A percentile compares a stretch with the other conserved stretches of the same genome.
phyloP scores from a whole-genome alignment of 2,888 invertebrate genomes.

The Hirudinaria manillensis region DNA sequence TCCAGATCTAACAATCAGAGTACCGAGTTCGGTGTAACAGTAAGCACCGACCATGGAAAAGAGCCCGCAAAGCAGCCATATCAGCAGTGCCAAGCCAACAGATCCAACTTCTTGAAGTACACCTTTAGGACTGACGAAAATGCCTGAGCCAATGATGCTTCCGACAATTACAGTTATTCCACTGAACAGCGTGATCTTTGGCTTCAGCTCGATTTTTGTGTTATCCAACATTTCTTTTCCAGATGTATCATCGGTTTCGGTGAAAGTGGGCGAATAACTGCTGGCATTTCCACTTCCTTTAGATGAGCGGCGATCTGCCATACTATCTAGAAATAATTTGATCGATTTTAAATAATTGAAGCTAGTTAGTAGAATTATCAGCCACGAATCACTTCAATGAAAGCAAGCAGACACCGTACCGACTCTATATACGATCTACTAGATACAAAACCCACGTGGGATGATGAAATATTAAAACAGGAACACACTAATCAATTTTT shows the following conservation, averaged over 20 bases:
- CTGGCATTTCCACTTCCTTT: not conserved
- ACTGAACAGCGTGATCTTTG: constrained; percentile 87
- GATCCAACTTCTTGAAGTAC: constrained; percentile 83
- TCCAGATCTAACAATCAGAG: constrained; percentile 63
- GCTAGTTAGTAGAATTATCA: no score
- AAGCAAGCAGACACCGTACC: no score
- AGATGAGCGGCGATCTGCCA: no score
- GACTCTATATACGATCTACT: no score
- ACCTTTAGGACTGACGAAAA: constrained; percentile 89
- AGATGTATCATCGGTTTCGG: not conserved
- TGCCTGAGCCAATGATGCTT: constrained; percentile 91
- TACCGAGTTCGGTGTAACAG: constrained; percentile 94
- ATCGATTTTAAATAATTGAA: no score
- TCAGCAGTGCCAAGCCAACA: constrained; percentile 82
- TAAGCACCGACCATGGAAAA: constrained; percentile 96
- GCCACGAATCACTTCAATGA: no score
- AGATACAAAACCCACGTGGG: no score
- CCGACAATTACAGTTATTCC: constrained; percentile 93
- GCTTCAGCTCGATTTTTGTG: constrained; percentile 68
- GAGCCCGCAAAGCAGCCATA: constrained; percentile 82
- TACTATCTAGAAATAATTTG: no score
- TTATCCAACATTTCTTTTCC: constrained; percentile 54
- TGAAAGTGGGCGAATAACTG: constrained; percentile 3
- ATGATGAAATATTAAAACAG: no score
- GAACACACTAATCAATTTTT: no score